phyloP scores from a whole-genome alignment of 1,140 invertebrate genomes.

The Scaptodrosophila lebanonensis region DNA sequence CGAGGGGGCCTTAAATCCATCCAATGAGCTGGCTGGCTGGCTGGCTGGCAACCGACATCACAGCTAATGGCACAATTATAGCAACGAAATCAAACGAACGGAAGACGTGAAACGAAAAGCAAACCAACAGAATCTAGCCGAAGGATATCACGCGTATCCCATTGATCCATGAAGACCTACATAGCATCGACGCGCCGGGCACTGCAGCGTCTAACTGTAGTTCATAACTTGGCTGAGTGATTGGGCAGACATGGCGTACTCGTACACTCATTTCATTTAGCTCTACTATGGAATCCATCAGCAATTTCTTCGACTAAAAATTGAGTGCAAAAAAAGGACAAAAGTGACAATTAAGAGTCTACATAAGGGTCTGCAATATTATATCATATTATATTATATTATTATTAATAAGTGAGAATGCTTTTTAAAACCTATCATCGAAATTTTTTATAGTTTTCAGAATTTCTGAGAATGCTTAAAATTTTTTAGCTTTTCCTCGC shows the following conservation, averaged over 20 bases:
- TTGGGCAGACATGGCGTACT: slow-evolving; percentile 41
- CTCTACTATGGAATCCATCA: too few relatives aligned
- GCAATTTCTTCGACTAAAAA: too few relatives aligned
- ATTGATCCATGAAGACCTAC: slow-evolving; percentile 76
- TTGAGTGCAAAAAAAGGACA: too few relatives aligned
- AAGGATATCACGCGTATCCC: slow-evolving; percentile 77
- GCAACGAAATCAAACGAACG: slow-evolving; percentile 38
- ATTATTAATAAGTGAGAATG: too few relatives aligned
- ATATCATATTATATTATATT: too few relatives aligned
- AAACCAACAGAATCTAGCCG: slow-evolving; percentile 64
- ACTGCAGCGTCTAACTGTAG: slow-evolving; percentile 56
- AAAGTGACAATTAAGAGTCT: too few relatives aligned
- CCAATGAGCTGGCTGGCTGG: slow-evolving; percentile 8
- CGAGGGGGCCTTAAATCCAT: slow-evolving; percentile 31
- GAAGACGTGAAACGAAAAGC: slow-evolving; percentile 65
- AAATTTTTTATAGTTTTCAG: too few relatives aligned
- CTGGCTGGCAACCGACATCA: slow-evolving; percentile 53
- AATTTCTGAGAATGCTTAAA: too few relatives aligned
- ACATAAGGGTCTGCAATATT: too few relatives aligned
- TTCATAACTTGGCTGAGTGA: slow-evolving; percentile 72
- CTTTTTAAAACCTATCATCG: too few relatives aligned
- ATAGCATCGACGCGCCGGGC: slow-evolving; percentile 26
- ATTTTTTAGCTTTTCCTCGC: too few relatives aligned
- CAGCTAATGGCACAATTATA: slow-evolving; percentile 5
- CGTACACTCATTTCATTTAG: too few relatives aligned